A percentile compares a stretch with the other conserved stretches of the same genome.
Evolutionary conservation across 2,113 vertebrate genomes (phyloP).

Genomic region (Burhinus bistriatus): DNA sequence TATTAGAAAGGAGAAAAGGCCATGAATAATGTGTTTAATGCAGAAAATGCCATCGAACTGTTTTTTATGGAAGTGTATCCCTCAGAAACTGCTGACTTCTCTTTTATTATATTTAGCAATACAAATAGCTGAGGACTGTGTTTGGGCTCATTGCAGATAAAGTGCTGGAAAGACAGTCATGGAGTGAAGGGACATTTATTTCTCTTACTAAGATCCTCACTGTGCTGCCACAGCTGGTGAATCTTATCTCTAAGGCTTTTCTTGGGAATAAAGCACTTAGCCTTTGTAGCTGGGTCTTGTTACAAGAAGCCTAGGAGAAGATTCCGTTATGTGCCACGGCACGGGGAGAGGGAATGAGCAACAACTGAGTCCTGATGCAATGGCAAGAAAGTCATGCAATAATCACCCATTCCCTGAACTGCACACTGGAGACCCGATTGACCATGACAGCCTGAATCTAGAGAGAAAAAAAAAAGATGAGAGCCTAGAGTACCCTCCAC

Average conservation of each 20-base stretch:
- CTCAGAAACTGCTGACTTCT: constrained; percentile 52
- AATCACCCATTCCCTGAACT: not conserved
- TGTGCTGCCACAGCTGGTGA: constrained; percentile 43
- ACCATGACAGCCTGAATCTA: not conserved
- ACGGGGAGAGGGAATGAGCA: not conserved
- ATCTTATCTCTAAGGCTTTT: constrained; percentile 68
- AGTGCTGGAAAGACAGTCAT: constrained; percentile 49
- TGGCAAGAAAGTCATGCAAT: not conserved
- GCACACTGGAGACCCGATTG: not conserved
- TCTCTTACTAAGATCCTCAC: constrained; percentile 13
- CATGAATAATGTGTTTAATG: constrained; percentile 59
- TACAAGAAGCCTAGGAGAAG: constrained; percentile 40
- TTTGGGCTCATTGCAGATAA: constrained; percentile 60
- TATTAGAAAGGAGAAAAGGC: constrained; percentile 15
- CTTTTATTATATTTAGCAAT: constrained; percentile 64
- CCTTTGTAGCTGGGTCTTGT: constrained; percentile 51
- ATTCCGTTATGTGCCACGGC: constrained; percentile 52
- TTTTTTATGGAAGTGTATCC: constrained; percentile 60
- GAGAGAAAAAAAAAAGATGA: not conserved
- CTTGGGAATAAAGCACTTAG: constrained; percentile 69
- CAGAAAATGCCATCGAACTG: constrained; percentile 19
- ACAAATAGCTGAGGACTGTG: constrained; percentile 57
- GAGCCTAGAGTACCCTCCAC: not conserved
- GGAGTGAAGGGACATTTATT: constrained; percentile 67
- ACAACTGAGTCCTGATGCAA: not conserved